Evolutionary conservation across 2,888 invertebrate genomes (phyloP).

Genomic region (Apamea crenata): DNA sequence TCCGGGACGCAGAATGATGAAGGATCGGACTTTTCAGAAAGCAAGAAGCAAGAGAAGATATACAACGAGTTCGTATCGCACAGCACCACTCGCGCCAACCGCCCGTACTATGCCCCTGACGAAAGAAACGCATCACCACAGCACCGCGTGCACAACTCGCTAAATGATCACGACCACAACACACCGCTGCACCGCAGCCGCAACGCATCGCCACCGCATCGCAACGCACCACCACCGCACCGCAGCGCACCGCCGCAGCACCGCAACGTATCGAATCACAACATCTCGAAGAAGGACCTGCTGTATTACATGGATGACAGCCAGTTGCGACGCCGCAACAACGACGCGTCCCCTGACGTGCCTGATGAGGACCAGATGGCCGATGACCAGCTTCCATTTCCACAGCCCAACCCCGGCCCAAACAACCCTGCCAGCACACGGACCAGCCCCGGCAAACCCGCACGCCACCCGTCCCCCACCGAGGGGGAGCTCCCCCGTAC

Average conservation of each 20-base stretch:
- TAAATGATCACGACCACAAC: background rate
- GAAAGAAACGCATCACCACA: background rate
- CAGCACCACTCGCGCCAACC: constrained; percentile 4
- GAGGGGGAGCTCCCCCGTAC: background rate
- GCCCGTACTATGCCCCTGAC: background rate
- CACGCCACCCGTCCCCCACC: background rate
- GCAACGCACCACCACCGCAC: background rate
- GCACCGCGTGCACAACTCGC: background rate
- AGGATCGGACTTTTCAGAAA: constrained; percentile 15
- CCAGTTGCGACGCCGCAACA: constrained; percentile 47
- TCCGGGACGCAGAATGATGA: constrained; percentile 13
- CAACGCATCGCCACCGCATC: background rate
- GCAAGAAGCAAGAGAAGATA: background rate
- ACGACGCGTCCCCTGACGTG: constrained; percentile 10
- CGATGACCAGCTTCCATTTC: too few species aligned
- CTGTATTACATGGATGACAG: constrained; percentile 70
- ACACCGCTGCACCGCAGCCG: background rate
- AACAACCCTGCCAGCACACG: background rate
- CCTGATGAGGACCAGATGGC: background rate
- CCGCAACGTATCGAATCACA: constrained; percentile 3
- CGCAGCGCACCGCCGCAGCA: background rate
- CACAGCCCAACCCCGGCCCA: background rate
- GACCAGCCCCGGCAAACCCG: too few species aligned
- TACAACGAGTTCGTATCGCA: background rate
- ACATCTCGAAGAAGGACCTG: constrained; percentile 66